A percentile compares a stretch with the other conserved stretches of the same genome.
Evolutionary conservation across 2,888 invertebrate genomes (phyloP).

Genomic region (Uropetala carovei): DNA sequence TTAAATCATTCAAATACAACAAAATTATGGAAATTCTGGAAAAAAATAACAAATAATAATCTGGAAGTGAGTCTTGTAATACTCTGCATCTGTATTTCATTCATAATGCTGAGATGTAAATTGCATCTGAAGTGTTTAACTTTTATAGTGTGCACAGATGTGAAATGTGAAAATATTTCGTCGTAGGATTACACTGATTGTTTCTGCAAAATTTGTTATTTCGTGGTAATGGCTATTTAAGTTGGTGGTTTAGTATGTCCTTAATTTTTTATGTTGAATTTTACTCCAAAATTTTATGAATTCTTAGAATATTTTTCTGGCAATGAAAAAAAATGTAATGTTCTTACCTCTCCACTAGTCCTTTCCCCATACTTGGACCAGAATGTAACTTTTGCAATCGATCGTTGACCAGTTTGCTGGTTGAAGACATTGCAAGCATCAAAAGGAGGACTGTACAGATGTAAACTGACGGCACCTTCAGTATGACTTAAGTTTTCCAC

Average conservation of each 20-base stretch:
- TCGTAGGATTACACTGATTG: no score
- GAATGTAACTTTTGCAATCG: slow-evolving; percentile 87
- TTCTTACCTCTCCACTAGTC: slow-evolving; percentile 74
- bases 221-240: no score
- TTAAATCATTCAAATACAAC: background rate
- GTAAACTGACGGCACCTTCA: slow-evolving; percentile 93
- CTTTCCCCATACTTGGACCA: slow-evolving; percentile 94
- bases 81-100: no score
- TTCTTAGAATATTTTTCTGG: background rate
- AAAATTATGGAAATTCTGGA: background rate
- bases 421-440: slow-evolving; percentile 93
- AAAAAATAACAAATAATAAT: no score
- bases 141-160: no score
- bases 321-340: background rate
- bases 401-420: slow-evolving; percentile 89
- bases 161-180: no score
- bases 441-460: slow-evolving; percentile 97
- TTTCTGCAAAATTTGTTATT: no score
- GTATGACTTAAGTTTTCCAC: slow-evolving; percentile 95
- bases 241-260: no score
- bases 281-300: background rate
- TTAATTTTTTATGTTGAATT: no score
- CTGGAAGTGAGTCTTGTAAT: no score
- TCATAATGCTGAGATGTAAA: no score
- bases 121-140: no score